These are phyloP conservation scores for Spicauda simplicius DNA, from an alignment of 2,888 invertebrate species.

Conservation along the genomic window DNA sequence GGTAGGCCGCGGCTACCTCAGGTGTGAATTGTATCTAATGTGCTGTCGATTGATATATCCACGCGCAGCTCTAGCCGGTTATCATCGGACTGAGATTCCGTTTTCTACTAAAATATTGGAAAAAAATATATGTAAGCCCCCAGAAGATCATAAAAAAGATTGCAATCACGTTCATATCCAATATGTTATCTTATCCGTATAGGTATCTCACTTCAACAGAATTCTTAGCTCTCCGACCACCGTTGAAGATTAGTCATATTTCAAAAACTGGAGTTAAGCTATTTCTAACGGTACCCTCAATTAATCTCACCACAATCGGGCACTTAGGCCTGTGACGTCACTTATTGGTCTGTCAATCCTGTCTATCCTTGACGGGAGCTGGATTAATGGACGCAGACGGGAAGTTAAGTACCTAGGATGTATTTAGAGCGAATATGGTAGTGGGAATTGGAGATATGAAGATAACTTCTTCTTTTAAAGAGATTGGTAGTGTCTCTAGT, in stretches of 20 bases:
- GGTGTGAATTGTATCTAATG: no score
- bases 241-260: neutral
- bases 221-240: neutral
- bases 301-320: constrained; percentile 50
- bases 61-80: no score
- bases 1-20: no score
- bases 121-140: no score
- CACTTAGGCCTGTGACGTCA: constrained; percentile 49
- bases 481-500: no score
- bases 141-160: no score
- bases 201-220: no score
- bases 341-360: constrained; percentile 54
- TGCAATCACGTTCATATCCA: neutral
- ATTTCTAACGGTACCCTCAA: constrained; percentile 45
- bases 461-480: no score
- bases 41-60: no score
- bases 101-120: no score
- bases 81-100: no score
- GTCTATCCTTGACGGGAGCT: constrained; percentile 47
- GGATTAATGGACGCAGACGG: constrained; percentile 53
- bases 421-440: constrained; percentile 5
- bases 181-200: neutral
- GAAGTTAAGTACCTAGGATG: constrained; percentile 6
- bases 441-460: neutral
- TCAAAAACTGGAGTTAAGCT: constrained; percentile 6